Conservation (phyloP, 2,797 vertebrate genomes). For the Sphenopsis melanotis region DNA sequence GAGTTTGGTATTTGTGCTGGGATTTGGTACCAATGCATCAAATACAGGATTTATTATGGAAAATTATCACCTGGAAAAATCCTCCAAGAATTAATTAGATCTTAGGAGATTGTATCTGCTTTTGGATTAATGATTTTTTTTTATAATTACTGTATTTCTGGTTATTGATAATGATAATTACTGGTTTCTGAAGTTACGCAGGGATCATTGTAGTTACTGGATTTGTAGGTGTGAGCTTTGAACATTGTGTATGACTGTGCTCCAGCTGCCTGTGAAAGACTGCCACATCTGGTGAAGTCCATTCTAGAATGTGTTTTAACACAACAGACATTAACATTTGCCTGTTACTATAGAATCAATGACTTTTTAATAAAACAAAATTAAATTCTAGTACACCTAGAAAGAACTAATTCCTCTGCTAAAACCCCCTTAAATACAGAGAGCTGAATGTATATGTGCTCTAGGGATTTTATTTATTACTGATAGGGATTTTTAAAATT, state of each 20-base stretch:
- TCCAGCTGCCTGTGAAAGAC: not conserved
- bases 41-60: not conserved
- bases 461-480: not conserved
- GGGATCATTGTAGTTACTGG: not conserved
- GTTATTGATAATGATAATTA: too few species aligned
- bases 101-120: not conserved
- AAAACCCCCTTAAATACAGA: not conserved
- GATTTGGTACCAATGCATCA: not conserved
- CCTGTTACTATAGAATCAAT: not conserved
- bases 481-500: not conserved
- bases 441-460: not conserved
- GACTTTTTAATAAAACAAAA: not conserved
- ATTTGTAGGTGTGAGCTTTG: not conserved
- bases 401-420: not conserved
- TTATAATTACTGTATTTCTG: not conserved
- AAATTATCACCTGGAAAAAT: not conserved
- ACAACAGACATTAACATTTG: not conserved
- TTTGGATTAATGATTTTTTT: not conserved
- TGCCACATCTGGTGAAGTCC: not conserved
- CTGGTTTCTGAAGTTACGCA: not conserved
- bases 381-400: not conserved
- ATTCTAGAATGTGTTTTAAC: not conserved
- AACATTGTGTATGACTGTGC: not conserved
- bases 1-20: not conserved
- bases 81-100: not conserved